A percentile compares a stretch with the other conserved stretches of the same genome.
These are phyloP conservation scores for Pocillopora damicornis DNA, from an alignment of 64 coral and sea anemone species.

Conservation along the genomic window DNA sequence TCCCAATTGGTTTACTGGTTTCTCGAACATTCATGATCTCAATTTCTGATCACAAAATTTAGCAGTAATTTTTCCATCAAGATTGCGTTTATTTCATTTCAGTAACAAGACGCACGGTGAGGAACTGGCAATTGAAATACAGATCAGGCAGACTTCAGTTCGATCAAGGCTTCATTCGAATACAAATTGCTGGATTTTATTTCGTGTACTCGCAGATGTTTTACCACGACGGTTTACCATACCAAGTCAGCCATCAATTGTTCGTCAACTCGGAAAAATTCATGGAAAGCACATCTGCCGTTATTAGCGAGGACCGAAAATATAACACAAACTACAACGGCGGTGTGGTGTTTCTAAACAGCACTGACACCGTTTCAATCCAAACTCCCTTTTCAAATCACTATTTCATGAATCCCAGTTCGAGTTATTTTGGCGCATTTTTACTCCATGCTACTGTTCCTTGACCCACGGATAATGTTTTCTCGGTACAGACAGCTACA, in stretches of 20 bases:
- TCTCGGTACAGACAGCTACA: background rate
- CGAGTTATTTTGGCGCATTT: conserved; percentile 62
- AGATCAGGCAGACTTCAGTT: conserved; percentile 40
- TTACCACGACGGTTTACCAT: conserved; percentile 32
- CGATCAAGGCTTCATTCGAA: background rate
- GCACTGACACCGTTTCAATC: conserved; percentile 35
- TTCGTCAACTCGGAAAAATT: conserved; percentile 31
- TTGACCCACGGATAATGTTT: background rate
- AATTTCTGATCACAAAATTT: background rate
- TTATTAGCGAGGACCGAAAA: background rate
- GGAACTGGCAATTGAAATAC: conserved; percentile 33
- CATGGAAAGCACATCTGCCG: conserved; percentile 26
- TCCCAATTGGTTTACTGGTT: background rate
- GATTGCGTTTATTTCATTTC: background rate
- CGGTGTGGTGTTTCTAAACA: conserved; percentile 26
- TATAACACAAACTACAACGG: conserved; percentile 57
- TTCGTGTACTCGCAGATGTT: conserved; percentile 54
- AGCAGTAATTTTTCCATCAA: background rate
- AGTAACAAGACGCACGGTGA: conserved; percentile 22
- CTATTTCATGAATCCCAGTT: conserved; percentile 29
- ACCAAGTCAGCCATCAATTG: conserved; percentile 35
- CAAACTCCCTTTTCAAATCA: background rate
- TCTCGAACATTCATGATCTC: background rate
- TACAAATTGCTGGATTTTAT: conserved; percentile 49
- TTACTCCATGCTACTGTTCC: conserved; percentile 11